Percentiles rank a stretch among this genome's conserved stretches.
These are phyloP conservation scores for Anguilla anguilla DNA, from an alignment of 2,797 vertebrate genomes.

Conservation along the genomic window DNA sequence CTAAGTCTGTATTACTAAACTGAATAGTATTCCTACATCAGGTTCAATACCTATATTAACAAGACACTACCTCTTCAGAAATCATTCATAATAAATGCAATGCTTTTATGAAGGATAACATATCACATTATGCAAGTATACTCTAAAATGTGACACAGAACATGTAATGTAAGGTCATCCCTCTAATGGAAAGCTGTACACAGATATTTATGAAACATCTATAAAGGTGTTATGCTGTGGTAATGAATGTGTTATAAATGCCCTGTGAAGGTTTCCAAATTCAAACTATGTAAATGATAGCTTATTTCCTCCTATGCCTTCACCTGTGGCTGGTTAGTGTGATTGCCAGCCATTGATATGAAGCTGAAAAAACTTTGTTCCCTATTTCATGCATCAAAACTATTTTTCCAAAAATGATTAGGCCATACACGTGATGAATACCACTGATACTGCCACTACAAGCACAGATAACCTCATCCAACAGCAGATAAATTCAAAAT, in stretches of 20 bases:
- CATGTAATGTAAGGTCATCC: not conserved
- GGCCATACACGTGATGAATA: not conserved
- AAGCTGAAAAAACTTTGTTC: not conserved
- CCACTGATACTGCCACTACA: slow-evolving; percentile 6
- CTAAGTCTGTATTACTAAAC: not conserved
- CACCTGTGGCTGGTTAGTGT: not conserved
- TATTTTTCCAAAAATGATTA: not conserved
- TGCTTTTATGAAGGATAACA: not conserved
- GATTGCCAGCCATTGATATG: not conserved
- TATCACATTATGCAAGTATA: not conserved
- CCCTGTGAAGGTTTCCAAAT: not conserved
- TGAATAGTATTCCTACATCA: not conserved
- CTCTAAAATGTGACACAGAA: not conserved
- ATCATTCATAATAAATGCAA: not conserved
- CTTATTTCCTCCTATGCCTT: not conserved
- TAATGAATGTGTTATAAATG: not conserved
- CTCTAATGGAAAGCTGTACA: not conserved
- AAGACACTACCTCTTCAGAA: not conserved
- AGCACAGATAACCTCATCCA: not conserved
- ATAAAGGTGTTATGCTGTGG: not conserved
- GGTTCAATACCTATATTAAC: not conserved
- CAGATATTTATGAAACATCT: not conserved
- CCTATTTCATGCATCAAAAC: not conserved
- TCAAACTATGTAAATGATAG: not conserved
- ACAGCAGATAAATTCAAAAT: not conserved